A percentile compares a stretch with the other conserved stretches of the same genome.
Conservation (phyloP, 2,888 invertebrate species). For the Tenodera sinensis region DNA sequence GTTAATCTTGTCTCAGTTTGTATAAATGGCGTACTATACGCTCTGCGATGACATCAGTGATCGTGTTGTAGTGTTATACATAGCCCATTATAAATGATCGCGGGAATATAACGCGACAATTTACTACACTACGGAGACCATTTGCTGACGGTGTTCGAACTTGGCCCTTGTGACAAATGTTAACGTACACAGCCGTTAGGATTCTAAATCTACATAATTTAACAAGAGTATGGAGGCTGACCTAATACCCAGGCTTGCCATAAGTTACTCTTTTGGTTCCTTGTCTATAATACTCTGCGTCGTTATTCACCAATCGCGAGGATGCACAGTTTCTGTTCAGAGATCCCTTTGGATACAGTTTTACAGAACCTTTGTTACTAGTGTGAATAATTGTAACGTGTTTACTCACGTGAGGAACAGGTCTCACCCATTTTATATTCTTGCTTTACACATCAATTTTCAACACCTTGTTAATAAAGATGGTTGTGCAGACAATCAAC, state of each 20-base stretch:
- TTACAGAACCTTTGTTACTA: no score
- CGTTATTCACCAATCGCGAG: no score
- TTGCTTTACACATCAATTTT: no score
- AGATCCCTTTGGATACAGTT: no score
- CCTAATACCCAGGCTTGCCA: neutral
- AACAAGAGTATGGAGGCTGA: neutral
- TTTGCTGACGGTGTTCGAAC: neutral
- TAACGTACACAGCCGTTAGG: neutral
- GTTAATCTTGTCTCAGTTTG: neutral
- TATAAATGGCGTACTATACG: neutral
- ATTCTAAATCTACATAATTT: neutral
- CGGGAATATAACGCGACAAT: neutral
- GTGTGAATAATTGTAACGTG: no score
- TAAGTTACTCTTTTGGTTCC: neutral
- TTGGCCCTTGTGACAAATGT: neutral
- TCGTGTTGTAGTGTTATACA: neutral
- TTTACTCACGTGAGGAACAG: no score
- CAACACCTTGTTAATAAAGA: no score
- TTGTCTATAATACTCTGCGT: no score
- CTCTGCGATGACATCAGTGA: neutral
- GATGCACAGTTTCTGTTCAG: no score
- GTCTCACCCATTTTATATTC: no score
- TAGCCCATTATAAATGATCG: neutral
- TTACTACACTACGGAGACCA: neutral
- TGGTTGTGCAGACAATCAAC: no score